Evolutionary conservation across 2,113 vertebrate species (phyloP).

Genomic region (Nanorana parkeri): DNA sequence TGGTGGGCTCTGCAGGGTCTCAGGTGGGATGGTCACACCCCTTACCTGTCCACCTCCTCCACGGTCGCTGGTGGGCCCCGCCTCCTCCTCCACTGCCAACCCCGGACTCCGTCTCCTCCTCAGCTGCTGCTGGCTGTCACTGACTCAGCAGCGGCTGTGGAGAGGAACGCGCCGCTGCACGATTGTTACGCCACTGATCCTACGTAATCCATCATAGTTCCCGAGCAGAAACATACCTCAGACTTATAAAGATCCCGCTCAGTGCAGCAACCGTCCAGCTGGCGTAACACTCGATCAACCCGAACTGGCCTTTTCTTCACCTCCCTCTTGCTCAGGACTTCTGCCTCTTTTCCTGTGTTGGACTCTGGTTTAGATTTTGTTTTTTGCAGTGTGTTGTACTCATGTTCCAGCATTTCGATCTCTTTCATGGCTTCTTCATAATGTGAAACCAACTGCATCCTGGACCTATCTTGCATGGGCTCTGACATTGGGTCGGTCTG

Average conservation of each 20-base stretch:
- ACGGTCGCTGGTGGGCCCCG: too few relatives aligned
- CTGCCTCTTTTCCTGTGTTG: conserved; percentile 45
- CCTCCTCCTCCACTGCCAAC: too few relatives aligned
- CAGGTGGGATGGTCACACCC: too few relatives aligned
- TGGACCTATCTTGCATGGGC: not conserved
- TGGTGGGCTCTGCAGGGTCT: too few relatives aligned
- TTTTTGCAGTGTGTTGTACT: conserved; percentile 70
- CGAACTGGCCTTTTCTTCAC: conserved; percentile 75
- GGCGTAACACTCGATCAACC: conserved; percentile 78
- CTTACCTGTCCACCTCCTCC: too few relatives aligned
- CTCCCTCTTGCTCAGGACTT: too few relatives aligned
- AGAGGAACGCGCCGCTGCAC: too few relatives aligned
- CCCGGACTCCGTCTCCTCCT: too few relatives aligned
- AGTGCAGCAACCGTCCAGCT: conserved; percentile 78
- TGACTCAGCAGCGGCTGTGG: too few relatives aligned
- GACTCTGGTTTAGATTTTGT: conserved; percentile 70
- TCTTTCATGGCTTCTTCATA: conserved; percentile 78
- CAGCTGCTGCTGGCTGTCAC: too few relatives aligned
- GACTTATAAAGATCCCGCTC: conserved; percentile 78
- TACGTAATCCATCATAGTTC: too few relatives aligned
- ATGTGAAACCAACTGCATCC: conserved; percentile 63
- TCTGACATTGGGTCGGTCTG: conserved; percentile 65
- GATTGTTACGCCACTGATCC: too few relatives aligned
- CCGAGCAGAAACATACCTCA: conserved; percentile 72
- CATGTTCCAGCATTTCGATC: conserved; percentile 71